Base-by-base conservation (phyloP, 2,888 invertebrate species). In the Stenchaetothrips biformis region DNA sequence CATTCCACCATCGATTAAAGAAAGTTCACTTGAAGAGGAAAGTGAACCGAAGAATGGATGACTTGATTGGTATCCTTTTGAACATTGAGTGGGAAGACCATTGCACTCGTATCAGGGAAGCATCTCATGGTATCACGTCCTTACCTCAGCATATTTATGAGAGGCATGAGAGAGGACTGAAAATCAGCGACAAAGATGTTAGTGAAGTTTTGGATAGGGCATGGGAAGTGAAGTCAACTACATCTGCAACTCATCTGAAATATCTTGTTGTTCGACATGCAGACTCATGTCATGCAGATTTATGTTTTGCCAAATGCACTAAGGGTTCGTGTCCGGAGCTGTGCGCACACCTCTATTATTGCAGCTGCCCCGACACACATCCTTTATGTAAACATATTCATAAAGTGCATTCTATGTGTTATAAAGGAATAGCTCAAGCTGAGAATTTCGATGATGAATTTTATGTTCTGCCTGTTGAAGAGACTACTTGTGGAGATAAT, bases 31-130 rank as follows among this genome's bases (percentile, higher is more conserved):
- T 8, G 9, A 62, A 62, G 62, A 62, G 62, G 9, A 62, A 62
- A 62, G 62, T 62, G 6, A 62, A 62, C 18, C 8, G 62, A 18
- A 62, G 62, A 62, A 8, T 62, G 18, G 18, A 62, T 62, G 62
- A 62, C 18, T 62, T 62, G 18, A 18, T 62, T 18, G 18, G 6
- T 62, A 18, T 62, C 13, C 62, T 62, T 62, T 18, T 62, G 18
- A 62, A 8, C 18, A 16, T 62, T 62, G 62, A 62, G 62, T 62
- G 62, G 62, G 62, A 62, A n/a, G 62, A 62, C 62, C 62, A 62
- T n/a, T 62, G 62, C 11, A n/a, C 62, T 62, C n/a, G 62, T 2
- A 1, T 18, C 13, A 62, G 62, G 6, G 62, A 62, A 62, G 62
- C 62, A 62, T 62, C 7, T n/a, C 62, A 62, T n/a, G 62, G 62